Evolutionary conservation across 2,797 vertebrate species (phyloP), one percentile per base, ranked within the genome.

Genomic region (Tragelaphus oryx): DNA sequence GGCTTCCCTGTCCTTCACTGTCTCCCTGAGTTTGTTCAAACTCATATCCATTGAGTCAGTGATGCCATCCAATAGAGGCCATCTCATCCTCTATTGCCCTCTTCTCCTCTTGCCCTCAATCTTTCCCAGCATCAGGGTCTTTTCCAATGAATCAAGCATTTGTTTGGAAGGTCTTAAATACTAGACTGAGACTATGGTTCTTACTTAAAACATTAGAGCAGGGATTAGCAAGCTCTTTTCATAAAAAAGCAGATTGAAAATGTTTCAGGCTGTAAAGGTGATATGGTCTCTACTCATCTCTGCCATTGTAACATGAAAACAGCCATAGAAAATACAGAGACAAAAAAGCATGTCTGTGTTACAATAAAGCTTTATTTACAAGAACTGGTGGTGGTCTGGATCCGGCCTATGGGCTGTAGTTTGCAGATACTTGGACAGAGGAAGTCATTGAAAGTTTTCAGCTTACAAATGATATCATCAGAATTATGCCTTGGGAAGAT

Each of bases 341-440:
- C 30, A 86, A 74, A 82, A 28, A 4, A 76, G 8, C 13, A 92
- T 60, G 50, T 2, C 30, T 62, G 0, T 82, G 59, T 74, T 83
- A n/a, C 30, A 80, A 44, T 94, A 79, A 94, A 85, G 82, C 28
- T 94, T 92, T 87, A 78, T 91, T 93, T 91, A 76, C 3, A 75
- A 84, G 87, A 89, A 74, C 37, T 76, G 6, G 8, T 4, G 1
- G 2, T 33, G 26, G 65, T 52, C n/a, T 59, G 10, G 22, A 54
- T 76, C 71, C 57, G 37, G 8, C 37, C 12, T 50, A 4, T 54
- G 79, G 20, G 37, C 48, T 89, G 1, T 59, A 44, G 28, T 86
- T 78, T 90, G 30, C 18, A 22, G 26, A 89, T 26, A 5, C 44
- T 80, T 65, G 10, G 3, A 57, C 90, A 90, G 41, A 85, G 14